Conservation (phyloP, 2,113 vertebrate genomes). For the Psephotus haematonotus region DNA sequence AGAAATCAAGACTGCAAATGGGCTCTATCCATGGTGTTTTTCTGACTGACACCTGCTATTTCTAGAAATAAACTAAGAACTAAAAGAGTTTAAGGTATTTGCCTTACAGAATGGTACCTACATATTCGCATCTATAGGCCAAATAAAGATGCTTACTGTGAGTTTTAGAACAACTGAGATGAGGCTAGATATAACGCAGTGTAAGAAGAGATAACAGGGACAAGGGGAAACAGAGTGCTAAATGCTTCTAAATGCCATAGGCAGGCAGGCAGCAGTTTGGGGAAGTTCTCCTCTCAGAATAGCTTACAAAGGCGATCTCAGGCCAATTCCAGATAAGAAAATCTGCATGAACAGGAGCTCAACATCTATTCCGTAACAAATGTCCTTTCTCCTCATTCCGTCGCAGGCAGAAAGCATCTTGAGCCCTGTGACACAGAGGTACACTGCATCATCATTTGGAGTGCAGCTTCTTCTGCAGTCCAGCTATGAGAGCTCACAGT, state of each 20-base stretch:
- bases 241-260: not conserved
- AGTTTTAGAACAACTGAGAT: not conserved
- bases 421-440: not conserved
- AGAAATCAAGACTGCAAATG: not conserved
- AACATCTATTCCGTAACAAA: not conserved
- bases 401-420: not conserved
- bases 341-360: not conserved
- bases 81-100: not conserved
- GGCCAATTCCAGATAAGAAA: not conserved
- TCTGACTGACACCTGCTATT: not conserved
- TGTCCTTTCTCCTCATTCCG: not conserved
- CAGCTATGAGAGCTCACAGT: not conserved
- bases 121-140: fast-evolving
- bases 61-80: not conserved
- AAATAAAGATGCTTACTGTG: not conserved
- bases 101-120: not conserved
- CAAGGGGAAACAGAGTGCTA: not conserved
- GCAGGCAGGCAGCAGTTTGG: not conserved
- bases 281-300: not conserved
- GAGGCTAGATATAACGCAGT: not conserved
- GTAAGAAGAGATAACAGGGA: not conserved
- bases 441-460: not conserved
- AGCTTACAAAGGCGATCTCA: not conserved
- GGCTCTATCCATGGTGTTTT: not conserved
- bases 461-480: not conserved